Conservation (phyloP, 2,113 vertebrate species). For the Callithrix jacchus region DNA sequence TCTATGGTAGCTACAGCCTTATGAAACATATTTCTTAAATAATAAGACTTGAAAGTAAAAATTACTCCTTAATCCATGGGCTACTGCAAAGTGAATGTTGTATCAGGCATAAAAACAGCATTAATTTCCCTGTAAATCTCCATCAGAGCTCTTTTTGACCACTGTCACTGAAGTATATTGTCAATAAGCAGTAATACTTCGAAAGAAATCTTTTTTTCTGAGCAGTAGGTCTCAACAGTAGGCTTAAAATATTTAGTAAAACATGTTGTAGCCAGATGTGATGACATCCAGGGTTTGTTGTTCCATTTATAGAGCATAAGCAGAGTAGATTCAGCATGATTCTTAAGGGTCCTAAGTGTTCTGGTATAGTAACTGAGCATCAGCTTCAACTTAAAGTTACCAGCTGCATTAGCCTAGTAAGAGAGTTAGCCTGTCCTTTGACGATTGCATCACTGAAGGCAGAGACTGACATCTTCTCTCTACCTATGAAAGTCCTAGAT, state of each 20-base stretch:
- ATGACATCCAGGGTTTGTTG: not conserved
- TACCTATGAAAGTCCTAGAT: not conserved
- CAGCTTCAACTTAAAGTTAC: not conserved
- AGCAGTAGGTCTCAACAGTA: not conserved
- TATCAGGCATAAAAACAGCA: not conserved
- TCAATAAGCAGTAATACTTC: not conserved
- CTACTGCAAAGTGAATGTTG: not conserved
- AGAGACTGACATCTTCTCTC: not conserved
- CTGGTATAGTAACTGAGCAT: not conserved
- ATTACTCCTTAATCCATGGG: not conserved
- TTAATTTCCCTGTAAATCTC: not conserved
- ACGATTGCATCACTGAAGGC: not conserved
- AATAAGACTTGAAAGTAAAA: not conserved
- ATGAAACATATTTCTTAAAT: not conserved
- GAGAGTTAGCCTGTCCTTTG: not conserved
- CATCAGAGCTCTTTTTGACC: not conserved
- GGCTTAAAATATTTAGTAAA: not conserved
- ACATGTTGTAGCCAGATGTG: not conserved
- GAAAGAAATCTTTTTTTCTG: not conserved
- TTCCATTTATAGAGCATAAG: not conserved
- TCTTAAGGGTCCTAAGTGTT: not conserved
- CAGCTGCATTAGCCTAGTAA: not conserved
- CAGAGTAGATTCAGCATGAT: not conserved
- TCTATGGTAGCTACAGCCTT: not conserved
- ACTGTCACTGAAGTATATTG: not conserved